Conservation (phyloP, 2,113 vertebrate species). For the Pandion haliaetus region DNA sequence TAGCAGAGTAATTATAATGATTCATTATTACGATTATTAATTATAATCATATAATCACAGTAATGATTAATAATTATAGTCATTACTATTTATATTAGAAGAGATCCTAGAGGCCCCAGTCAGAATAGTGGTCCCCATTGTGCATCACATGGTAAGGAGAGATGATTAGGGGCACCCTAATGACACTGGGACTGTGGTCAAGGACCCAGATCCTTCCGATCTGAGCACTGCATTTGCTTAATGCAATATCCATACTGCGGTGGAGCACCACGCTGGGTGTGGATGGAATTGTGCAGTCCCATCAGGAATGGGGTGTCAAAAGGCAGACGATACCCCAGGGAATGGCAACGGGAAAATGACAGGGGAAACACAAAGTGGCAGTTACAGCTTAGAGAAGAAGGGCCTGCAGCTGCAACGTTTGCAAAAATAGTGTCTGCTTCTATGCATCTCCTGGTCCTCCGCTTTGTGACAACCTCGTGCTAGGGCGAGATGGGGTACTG, state of each 20-base stretch:
- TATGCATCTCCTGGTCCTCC: background rate
- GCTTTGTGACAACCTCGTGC: background rate
- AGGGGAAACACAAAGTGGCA: background rate
- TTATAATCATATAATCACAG: constrained; percentile 54
- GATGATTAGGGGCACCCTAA: background rate
- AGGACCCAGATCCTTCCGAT: background rate
- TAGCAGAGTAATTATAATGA: constrained; percentile 54
- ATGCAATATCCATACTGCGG: fast-evolving
- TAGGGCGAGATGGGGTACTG: background rate
- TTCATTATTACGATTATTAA: constrained; percentile 64
- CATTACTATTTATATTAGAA: constrained; percentile 57
- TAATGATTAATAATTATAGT: constrained; percentile 67
- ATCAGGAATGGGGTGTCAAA: fast-evolving
- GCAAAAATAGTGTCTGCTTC: background rate
- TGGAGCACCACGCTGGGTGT: fast-evolving
- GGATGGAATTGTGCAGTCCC: background rate
- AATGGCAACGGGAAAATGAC: background rate
- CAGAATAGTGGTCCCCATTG: background rate
- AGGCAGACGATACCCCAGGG: background rate
- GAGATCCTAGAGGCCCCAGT: constrained; percentile 15
- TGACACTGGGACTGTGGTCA: background rate
- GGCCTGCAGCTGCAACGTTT: background rate
- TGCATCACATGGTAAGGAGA: background rate
- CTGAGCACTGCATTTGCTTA: fast-evolving
- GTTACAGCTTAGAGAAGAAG: background rate